phyloP scores from a whole-genome alignment of 2,797 vertebrate species.

The Clamator glandarius region DNA sequence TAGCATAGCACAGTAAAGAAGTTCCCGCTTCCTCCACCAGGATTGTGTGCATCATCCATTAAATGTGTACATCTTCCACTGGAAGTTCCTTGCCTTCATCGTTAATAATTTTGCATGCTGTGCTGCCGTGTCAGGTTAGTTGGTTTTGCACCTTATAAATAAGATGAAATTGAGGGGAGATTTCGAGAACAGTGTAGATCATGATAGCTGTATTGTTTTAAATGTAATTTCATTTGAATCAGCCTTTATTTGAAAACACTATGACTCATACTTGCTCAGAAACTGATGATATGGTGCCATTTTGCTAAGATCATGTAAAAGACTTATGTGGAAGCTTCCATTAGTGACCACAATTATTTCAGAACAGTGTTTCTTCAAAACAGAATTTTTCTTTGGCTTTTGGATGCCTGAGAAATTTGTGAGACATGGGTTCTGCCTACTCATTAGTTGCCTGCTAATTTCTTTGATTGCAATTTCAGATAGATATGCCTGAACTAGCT shows the following conservation, averaged over 20 bases:
- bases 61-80: background rate
- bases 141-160: background rate
- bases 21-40: background rate
- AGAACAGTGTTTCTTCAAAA: background rate
- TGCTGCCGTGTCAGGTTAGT: no score
- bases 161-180: background rate
- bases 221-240: background rate
- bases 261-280: background rate
- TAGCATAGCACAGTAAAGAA: background rate
- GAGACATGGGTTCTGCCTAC: no score
- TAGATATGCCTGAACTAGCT: no score
- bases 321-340: accelerated
- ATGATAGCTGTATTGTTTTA: background rate
- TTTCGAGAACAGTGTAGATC: background rate
- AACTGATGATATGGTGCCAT: background rate
- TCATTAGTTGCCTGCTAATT: no score
- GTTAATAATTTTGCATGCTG: background rate
- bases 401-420: background rate
- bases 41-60: background rate
- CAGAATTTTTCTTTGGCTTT: background rate
- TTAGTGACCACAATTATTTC: background rate
- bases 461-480: no score
- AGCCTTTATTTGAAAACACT: background rate
- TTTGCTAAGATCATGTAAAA: background rate
- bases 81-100: background rate